phyloP scores from a whole-genome alignment of 2,113 vertebrate species.

The Chloropsis hardwickii region DNA sequence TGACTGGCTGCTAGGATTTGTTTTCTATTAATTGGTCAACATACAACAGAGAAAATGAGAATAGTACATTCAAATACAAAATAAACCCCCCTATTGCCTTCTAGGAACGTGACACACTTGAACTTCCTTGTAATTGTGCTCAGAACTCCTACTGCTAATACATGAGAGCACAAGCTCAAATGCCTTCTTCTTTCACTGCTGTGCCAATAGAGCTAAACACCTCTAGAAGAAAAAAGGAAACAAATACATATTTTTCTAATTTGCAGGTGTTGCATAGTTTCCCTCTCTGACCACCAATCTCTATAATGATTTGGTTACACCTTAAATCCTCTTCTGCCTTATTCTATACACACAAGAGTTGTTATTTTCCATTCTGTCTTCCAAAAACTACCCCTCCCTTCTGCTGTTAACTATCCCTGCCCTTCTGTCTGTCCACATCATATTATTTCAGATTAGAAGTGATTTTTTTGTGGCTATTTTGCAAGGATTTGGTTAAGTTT shows the following conservation, averaged over 20 bases:
- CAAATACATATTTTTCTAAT: neutral
- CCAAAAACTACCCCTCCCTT: neutral
- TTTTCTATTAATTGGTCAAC: neutral
- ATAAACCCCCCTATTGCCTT: neutral
- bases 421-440: neutral
- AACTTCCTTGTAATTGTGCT: neutral
- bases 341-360: neutral
- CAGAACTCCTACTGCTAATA: neutral
- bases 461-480: neutral
- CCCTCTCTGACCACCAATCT: neutral
- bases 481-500: neutral
- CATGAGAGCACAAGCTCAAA: rapidly evolving
- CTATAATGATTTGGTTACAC: neutral
- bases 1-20: neutral
- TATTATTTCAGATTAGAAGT: neutral
- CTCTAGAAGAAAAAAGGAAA: neutral
- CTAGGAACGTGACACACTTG: neutral
- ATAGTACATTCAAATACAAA: neutral
- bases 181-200: neutral
- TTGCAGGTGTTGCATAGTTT: neutral
- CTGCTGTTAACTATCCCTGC: neutral
- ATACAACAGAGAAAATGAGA: neutral
- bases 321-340: neutral
- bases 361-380: neutral
- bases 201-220: neutral